Evolutionary conservation across 2,113 vertebrate species (phyloP).

Genomic region (Pseudorhombus dupliciocellatus): DNA sequence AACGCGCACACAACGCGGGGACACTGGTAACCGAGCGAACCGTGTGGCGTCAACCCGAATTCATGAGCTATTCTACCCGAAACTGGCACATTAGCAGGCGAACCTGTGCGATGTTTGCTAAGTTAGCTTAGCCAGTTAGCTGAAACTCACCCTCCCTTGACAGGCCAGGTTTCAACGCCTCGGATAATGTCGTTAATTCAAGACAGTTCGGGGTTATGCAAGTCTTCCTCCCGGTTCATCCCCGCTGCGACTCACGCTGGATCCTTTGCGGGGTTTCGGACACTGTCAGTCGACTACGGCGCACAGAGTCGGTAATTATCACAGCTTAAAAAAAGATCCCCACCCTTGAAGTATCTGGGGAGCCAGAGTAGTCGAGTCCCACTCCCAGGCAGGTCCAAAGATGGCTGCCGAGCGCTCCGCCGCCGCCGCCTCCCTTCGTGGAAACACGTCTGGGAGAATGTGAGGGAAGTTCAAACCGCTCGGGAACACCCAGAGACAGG

Average conservation of each 20-base stretch:
- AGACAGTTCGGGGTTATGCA: conserved; percentile 51
- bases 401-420: conserved; percentile 81
- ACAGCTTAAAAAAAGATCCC: conserved; percentile 68
- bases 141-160: conserved; percentile 78
- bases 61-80: background rate
- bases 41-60: background rate
- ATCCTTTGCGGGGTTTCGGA: background rate
- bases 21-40: background rate
- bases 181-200: conserved; percentile 62
- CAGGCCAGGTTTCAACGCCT: conserved; percentile 75
- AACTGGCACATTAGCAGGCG: conserved; percentile 22
- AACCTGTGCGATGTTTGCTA: conserved; percentile 66
- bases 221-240: conserved; percentile 32
- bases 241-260: background rate
- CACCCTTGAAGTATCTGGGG: conserved; percentile 77
- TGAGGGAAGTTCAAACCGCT: conserved; percentile 67
- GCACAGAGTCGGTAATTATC: conserved; percentile 20
- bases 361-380: conserved; percentile 72
- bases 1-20: no score
- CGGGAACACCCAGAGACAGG: conserved; percentile 50
- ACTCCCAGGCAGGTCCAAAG: conserved; percentile 81
- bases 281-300: conserved; percentile 62
- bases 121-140: conserved; percentile 75
- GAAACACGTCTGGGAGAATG: conserved; percentile 65
- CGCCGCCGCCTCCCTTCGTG: conserved; percentile 77